Percentiles rank a stretch among this genome's conserved stretches.
Evolutionary conservation across 92 coral and sea anemone genomes (phyloP).

Genomic region (Scolanthus callimorphus): DNA sequence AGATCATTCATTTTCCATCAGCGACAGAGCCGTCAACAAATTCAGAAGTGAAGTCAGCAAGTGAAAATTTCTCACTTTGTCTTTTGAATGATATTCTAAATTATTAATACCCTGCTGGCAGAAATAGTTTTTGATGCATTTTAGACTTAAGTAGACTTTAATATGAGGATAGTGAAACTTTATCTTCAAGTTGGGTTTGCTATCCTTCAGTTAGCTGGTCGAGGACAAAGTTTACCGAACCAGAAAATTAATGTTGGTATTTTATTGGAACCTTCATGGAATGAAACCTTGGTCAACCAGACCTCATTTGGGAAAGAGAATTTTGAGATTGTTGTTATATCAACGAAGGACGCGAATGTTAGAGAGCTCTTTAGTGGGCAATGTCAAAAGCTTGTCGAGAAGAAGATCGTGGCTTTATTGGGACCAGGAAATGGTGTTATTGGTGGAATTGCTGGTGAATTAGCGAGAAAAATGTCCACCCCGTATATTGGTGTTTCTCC

Average conservation of each 20-base stretch:
- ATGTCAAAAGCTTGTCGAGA: constrained; percentile 2
- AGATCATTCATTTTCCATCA: too few species aligned
- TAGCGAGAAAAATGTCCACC: constrained; percentile 19
- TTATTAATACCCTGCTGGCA: too few species aligned
- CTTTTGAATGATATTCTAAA: too few species aligned
- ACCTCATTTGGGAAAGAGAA: background rate
- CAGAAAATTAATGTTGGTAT: background rate
- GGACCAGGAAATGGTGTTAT: constrained; percentile 38
- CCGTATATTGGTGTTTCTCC: constrained; percentile 35
- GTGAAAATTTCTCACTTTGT: too few species aligned
- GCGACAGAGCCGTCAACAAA: too few species aligned
- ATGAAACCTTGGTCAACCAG: background rate
- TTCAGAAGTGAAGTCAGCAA: too few species aligned
- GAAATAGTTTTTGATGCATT: too few species aligned
- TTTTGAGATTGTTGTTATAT: constrained; percentile 2
- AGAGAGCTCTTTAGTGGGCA: constrained; percentile 1
- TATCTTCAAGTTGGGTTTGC: too few species aligned
- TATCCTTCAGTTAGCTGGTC: background rate
- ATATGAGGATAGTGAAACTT: background rate
- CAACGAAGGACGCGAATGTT: constrained; percentile 6
- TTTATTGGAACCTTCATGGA: constrained; percentile 17
- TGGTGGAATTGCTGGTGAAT: constrained; percentile 32
- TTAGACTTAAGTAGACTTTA: too few species aligned
- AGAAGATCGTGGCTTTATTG: constrained; percentile 14
- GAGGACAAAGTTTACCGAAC: background rate